Conservation (phyloP, 30 jellyfish, hydroid and myxozoan species). For the Aurelia sp. region DNA sequence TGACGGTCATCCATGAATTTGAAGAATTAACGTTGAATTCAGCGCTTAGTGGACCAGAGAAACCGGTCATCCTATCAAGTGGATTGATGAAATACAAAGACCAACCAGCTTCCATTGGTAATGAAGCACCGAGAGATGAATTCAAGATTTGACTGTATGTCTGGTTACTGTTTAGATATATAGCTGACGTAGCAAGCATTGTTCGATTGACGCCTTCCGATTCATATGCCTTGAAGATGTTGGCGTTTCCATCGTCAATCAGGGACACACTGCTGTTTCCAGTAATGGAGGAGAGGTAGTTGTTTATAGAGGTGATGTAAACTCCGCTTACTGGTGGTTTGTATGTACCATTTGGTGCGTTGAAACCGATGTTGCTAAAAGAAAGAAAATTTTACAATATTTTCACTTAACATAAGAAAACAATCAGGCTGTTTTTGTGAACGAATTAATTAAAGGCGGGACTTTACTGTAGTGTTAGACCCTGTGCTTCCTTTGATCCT, state of each 20-base stretch:
- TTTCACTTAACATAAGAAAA: too few species aligned
- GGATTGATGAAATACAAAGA: constrained; percentile 68
- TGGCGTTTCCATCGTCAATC: constrained; percentile 31
- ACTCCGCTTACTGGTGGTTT: constrained; percentile 70
- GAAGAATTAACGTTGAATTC: constrained; percentile 13
- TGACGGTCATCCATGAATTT: constrained; percentile 45
- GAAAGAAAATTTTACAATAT: not conserved
- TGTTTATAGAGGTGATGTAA: constrained; percentile 70
- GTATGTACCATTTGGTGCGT: constrained; percentile 71
- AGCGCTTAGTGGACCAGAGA: constrained; percentile 32
- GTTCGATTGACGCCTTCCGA: constrained; percentile 65
- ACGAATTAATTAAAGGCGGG: too few species aligned
- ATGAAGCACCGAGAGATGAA: constrained; percentile 14
- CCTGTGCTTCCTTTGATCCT: too few species aligned
- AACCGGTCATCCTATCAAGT: constrained; percentile 25
- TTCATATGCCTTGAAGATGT: constrained; percentile 46
- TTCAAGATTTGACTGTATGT: constrained; percentile 25
- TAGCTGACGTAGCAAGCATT: constrained; percentile 58
- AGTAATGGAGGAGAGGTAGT: constrained; percentile 56
- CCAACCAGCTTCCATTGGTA: constrained; percentile 64
- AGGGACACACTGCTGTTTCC: constrained; percentile 63
- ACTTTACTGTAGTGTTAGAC: too few species aligned
- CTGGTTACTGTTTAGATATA: constrained; percentile 16
- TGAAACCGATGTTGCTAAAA: constrained; percentile 81
- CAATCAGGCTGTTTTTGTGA: too few species aligned